Conservation (phyloP, 53 echinoderm and acorn worm genomes). For the Pentamera pediparva region DNA sequence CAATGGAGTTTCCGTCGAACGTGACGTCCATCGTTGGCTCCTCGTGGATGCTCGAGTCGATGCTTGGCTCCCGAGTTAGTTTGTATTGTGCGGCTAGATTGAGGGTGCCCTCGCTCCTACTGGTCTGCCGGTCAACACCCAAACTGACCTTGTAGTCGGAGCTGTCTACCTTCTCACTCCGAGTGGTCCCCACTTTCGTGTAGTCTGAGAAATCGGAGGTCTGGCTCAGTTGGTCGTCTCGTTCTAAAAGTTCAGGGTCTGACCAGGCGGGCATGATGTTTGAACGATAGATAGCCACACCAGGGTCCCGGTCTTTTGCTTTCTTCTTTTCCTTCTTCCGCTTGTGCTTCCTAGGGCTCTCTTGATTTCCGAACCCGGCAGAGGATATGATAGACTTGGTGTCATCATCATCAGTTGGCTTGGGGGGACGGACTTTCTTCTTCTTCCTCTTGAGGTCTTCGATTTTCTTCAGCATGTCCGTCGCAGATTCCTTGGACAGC, state of each 20-base stretch:
- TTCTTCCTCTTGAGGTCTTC: conserved; percentile 71
- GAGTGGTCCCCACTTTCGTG: neutral
- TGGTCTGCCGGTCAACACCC: neutral
- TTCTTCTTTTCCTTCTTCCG: conserved; percentile 42
- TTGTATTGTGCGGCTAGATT: conserved; percentile 1
- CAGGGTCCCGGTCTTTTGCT: conserved; percentile 29
- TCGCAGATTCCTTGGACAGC: conserved; percentile 64
- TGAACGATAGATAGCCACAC: neutral
- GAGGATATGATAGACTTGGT: conserved; percentile 12
- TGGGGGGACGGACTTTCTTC: conserved; percentile 55
- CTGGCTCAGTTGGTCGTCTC: neutral
- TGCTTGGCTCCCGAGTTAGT: conserved; percentile 4
- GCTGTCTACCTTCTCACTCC: neutral
- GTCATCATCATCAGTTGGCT: conserved; percentile 29
- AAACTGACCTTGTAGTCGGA: neutral
- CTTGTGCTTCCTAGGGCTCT: conserved; percentile 16
- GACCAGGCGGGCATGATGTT: conserved; percentile 33
- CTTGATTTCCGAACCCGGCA: conserved; percentile 21
- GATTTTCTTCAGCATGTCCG: conserved; percentile 66
- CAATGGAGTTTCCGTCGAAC: neutral
- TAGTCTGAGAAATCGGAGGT: neutral
- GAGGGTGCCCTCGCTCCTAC: conserved; percentile 24
- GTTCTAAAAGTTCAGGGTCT: neutral
- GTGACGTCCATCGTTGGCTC: neutral
- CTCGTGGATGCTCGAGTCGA: conserved; percentile 12